Evolutionary conservation across 92 coral and sea anemone species (phyloP), one percentile per base, ranked within the genome.

Genomic region (Pocillopora grandis): DNA sequence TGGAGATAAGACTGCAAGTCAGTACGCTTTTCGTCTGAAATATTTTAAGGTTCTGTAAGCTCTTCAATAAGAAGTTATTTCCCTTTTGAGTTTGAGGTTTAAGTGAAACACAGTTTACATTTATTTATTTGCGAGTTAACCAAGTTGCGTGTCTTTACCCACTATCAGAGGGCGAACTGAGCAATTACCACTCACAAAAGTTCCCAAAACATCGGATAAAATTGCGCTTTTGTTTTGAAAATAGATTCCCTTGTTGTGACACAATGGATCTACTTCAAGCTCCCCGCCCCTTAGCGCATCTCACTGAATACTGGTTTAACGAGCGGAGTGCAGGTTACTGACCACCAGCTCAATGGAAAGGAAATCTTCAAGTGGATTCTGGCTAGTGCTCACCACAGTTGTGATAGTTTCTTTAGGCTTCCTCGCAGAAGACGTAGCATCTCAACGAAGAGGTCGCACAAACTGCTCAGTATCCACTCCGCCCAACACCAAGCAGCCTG

Each of bases 151-250:
- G 71, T 31, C 71, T 67, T 42, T 10, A 42, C 9, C 15, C 19
- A 35, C 70, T 8, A 42, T 42, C 52, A 42, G 36, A 65, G 23
- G 42, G 49, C 48, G 35, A 67, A 67, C 71, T 27, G 14, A 14
- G 35, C 71, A 67, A 67, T 67, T 20, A 67, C 2, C 14, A 23
- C 27, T 31, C 35, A 67, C 48, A 17, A 23, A 23, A 52, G 57
- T 69, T 56, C 36, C 59, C 9, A 66, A 56, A 80, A 69, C 60
- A 52, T 18, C 11, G 8, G 76, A 80, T 69, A 66, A 68, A 58
- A 58, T 80, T 80, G 67, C 76, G 16, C 17, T 21, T 57, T 15
- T 82, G 78, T 71, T 82, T 72, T 82, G 78, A 72, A 48, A 72
- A 72, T 6, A 59, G 71, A 57, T 8, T 42, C 77, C 19, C 61